A percentile compares a stretch with the other conserved stretches of the same genome.
phyloP scores from a whole-genome alignment of 2,888 invertebrate genomes.

The Trisateles emortualis region DNA sequence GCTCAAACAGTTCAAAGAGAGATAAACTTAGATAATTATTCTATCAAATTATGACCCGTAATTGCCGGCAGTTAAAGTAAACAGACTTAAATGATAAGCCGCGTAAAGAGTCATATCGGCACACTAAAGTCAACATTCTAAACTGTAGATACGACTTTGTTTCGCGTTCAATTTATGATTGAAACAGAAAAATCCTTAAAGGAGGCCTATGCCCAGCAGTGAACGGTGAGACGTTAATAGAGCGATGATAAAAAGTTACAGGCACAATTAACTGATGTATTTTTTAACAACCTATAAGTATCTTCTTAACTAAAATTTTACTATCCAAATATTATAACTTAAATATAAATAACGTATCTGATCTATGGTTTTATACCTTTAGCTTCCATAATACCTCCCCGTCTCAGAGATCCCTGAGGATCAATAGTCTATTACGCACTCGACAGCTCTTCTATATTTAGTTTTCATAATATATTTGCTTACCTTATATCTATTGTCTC shows the following conservation, averaged over 20 bases:
- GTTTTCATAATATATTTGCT: slow-evolving; percentile 13
- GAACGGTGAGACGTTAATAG: no score
- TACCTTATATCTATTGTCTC: slow-evolving; percentile 6
- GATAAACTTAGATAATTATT: slow-evolving; percentile 1
- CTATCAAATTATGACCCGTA: background rate
- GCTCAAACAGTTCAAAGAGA: background rate
- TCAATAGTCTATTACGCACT: slow-evolving; percentile 42
- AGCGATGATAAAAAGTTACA: no score
- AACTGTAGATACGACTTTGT: background rate
- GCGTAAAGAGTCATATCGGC: background rate
- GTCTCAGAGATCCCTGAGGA: slow-evolving; percentile 35
- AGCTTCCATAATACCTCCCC: slow-evolving; percentile 33
- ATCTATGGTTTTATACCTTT: slow-evolving; percentile 24
- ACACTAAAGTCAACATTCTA: background rate
- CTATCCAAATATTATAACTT: background rate
- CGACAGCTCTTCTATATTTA: slow-evolving; percentile 23
- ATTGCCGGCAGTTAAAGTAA: background rate
- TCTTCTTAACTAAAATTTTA: background rate
- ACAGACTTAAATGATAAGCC: background rate
- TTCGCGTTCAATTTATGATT: background rate
- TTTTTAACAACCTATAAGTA: background rate
- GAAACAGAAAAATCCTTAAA: no score
- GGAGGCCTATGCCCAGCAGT: no score
- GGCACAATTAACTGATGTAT: no score
- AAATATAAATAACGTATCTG: slow-evolving; percentile 2